These are phyloP conservation scores for Psophia crepitans DNA, from an alignment of 2,113 vertebrate genomes.

Conservation along the genomic window DNA sequence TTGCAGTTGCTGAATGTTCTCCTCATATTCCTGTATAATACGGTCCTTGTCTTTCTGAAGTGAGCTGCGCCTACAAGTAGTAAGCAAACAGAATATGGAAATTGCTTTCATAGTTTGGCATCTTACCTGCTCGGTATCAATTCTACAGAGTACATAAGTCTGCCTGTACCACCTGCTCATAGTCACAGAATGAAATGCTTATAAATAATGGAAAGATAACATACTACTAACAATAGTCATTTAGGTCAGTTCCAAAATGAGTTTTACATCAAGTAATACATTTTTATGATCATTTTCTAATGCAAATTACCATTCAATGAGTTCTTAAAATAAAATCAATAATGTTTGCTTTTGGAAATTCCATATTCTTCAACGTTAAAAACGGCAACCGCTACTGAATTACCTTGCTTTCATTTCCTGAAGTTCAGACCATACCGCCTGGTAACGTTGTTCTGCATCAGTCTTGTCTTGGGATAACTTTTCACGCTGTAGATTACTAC, in stretches of 20 bases:
- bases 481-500: slow-evolving; percentile 79
- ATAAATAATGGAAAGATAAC: neutral
- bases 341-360: neutral
- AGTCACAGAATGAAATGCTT: neutral
- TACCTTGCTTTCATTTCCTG: slow-evolving; percentile 87
- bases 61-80: slow-evolving; percentile 68
- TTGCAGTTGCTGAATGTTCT: slow-evolving; percentile 77
- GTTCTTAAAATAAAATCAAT: neutral
- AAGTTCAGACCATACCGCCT: slow-evolving; percentile 75
- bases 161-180: neutral
- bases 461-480: slow-evolving; percentile 86
- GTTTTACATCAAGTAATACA: neutral
- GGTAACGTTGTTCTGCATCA: slow-evolving; percentile 82
- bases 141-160: neutral
- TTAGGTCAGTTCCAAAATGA: neutral
- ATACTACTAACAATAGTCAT: fast-evolving
- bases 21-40: slow-evolving; percentile 73
- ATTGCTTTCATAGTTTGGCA: neutral
- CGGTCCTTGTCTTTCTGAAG: slow-evolving; percentile 83
- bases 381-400: neutral
- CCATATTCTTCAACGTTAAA: neutral
- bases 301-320: neutral
- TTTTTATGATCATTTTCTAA: neutral
- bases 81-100: slow-evolving; percentile 7
- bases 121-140: neutral